Evolutionary conservation across 2,888 invertebrate species (phyloP).

Genomic region (Dolomedes plantarius): DNA sequence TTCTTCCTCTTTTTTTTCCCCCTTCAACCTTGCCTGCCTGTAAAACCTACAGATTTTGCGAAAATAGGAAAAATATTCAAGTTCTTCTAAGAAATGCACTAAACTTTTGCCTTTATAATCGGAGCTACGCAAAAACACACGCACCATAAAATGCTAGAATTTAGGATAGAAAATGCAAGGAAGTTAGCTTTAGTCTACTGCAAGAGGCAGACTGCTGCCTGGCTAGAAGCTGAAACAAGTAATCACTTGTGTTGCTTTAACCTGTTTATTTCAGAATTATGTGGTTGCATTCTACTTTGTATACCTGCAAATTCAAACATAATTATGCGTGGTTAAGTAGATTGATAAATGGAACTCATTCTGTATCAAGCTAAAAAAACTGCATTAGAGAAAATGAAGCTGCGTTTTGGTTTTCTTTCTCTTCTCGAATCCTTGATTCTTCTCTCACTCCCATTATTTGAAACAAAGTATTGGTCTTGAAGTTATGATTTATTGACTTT

Average conservation of each 20-base stretch:
- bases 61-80: constrained; percentile 5
- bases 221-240: neutral
- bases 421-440: no score
- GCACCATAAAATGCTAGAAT: neutral
- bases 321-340: no score
- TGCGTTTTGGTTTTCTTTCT: no score
- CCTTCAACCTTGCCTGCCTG: constrained; percentile 8
- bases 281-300: no score
- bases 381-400: no score
- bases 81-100: constrained; percentile 37
- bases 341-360: no score
- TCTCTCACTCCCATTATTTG: no score
- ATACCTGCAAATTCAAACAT: no score
- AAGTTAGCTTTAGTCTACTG: neutral
- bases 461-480: no score
- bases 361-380: no score
- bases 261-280: neutral
- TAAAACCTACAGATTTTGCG: neutral
- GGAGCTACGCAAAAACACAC: constrained; percentile 40
- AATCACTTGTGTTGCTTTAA: neutral
- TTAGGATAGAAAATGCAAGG: constrained; percentile 2
- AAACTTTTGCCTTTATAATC: constrained; percentile 47
- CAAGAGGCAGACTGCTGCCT: neutral
- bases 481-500: no score
- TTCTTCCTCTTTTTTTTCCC: constrained; percentile 13